These are phyloP conservation scores for Heliornis fulica DNA, from an alignment of 2,113 vertebrate genomes.

Conservation along the genomic window DNA sequence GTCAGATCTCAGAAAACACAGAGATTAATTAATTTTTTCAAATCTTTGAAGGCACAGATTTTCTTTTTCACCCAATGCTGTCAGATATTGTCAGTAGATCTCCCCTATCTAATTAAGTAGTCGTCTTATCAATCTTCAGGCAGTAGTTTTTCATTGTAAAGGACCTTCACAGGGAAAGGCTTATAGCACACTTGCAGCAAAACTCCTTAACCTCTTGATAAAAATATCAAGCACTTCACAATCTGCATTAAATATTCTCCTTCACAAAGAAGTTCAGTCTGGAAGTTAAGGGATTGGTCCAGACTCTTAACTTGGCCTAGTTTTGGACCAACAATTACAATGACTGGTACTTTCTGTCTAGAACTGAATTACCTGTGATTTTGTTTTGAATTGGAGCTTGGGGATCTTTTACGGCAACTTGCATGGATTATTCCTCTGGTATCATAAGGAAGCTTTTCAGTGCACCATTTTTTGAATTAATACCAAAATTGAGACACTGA, in stretches of 20 bases:
- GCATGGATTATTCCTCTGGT: neutral
- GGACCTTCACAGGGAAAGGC: neutral
- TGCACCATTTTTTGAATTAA: neutral
- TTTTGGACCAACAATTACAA: neutral
- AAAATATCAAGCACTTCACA: neutral
- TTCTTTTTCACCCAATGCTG: neutral
- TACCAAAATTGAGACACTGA: neutral
- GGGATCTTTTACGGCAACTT: neutral
- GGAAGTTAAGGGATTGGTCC: neutral
- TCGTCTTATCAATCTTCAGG: constrained; percentile 21
- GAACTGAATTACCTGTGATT: neutral
- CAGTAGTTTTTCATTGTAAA: neutral
- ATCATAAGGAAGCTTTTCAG: neutral
- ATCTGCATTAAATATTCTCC: neutral
- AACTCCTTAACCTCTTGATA: neutral
- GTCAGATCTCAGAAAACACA: neutral
- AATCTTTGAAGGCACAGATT: neutral
- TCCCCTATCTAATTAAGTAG: constrained; percentile 6
- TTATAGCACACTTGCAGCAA: neutral
- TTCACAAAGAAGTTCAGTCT: neutral
- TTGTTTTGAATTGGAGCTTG: neutral
- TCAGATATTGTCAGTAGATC: neutral
- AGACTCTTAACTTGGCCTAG: neutral
- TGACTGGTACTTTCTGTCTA: neutral
- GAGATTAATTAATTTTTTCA: neutral